These are phyloP conservation scores for Damaliscus lunatus DNA, from an alignment of 2,113 vertebrate genomes.

Conservation along the genomic window DNA sequence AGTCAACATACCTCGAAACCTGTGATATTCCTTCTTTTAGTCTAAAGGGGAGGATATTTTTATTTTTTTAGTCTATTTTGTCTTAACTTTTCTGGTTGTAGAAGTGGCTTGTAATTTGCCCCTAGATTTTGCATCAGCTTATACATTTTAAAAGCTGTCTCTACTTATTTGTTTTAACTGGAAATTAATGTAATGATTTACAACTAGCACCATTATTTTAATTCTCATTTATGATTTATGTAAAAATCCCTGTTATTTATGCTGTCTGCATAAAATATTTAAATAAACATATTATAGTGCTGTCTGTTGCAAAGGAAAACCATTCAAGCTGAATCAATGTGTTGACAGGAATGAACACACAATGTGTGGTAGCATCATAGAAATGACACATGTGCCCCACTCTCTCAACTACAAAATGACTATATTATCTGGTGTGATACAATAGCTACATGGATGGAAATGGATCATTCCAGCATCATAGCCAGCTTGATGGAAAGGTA, in stretches of 20 bases:
- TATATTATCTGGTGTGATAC: background rate
- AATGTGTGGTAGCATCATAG: background rate
- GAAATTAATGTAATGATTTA: background rate
- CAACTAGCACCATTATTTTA: background rate
- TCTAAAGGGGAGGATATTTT: background rate
- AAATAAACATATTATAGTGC: background rate
- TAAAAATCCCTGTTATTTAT: background rate
- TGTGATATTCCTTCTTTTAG: background rate
- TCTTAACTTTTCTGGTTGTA: background rate
- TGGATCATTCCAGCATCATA: background rate
- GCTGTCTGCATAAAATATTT: background rate
- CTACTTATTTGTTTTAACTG: background rate
- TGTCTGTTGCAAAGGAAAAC: background rate
- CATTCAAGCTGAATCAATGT: background rate
- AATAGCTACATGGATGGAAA: background rate
- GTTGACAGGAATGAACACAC: background rate
- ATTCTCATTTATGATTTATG: background rate
- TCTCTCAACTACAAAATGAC: background rate
- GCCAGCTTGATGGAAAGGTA: background rate
- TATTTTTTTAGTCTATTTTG: background rate
- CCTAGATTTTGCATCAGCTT: background rate
- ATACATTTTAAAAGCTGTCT: background rate
- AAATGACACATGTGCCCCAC: fast-evolving
- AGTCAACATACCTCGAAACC: background rate
- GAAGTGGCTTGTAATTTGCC: background rate